phyloP scores from a whole-genome alignment of 2,888 invertebrate genomes.

The Polymixis lichenea region DNA sequence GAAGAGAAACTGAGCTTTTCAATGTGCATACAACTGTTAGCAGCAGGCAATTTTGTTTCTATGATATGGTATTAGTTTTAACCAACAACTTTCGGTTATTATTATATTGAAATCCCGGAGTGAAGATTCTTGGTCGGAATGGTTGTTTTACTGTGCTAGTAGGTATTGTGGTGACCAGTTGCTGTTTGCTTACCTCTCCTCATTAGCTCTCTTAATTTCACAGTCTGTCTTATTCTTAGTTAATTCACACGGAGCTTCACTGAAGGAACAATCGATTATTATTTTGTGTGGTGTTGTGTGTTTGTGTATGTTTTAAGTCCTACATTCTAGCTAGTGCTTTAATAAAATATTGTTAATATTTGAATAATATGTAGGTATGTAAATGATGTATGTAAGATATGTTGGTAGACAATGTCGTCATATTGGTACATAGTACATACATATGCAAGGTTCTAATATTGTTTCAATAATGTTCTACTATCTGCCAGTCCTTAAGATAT shows the following conservation, averaged over 20 bases:
- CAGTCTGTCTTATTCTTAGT: not conserved
- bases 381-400: not conserved
- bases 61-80: not conserved
- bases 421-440: constrained; percentile 34
- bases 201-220: not conserved
- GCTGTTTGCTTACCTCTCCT: constrained; percentile 24
- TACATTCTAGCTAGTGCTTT: constrained; percentile 8
- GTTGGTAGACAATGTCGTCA: not conserved
- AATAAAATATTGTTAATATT: not conserved
- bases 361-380: not conserved
- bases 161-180: constrained; percentile 4
- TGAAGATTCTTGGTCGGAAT: not conserved
- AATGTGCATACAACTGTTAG: not conserved
- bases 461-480: not conserved
- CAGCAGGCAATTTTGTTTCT: not conserved
- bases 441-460: constrained; percentile 13
- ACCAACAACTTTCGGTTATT: not conserved
- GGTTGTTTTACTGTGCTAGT: constrained; percentile 25
- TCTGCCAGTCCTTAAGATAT: not conserved
- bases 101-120: not conserved
- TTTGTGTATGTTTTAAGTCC: constrained; percentile 4
- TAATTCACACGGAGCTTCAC: constrained; percentile 28
- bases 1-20: not conserved
- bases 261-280: constrained; percentile 40
- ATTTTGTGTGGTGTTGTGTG: constrained; percentile 30